Evolutionary conservation across 1,140 invertebrate genomes (phyloP).

Genomic region (Drosophila biarmipes): DNA sequence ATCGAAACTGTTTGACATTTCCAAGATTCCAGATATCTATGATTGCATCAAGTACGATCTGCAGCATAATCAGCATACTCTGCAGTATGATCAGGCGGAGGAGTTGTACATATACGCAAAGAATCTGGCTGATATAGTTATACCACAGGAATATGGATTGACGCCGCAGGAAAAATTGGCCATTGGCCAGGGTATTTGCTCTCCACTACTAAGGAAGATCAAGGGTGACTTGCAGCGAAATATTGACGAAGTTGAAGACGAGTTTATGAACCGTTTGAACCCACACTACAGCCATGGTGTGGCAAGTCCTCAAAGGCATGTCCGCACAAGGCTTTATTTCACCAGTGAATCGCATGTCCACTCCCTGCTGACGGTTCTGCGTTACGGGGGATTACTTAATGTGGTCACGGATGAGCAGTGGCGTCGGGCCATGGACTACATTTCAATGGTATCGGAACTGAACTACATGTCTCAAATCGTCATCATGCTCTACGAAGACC

Average conservation of each 20-base stretch:
- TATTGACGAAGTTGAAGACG: conserved; percentile 94
- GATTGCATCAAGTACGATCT: conserved; percentile 99
- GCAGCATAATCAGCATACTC: conserved; percentile 98
- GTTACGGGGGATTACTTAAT: conserved; percentile 96
- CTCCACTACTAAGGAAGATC: conserved; percentile 98
- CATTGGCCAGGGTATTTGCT: conserved; percentile 98
- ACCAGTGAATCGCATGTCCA: conserved; percentile 99
- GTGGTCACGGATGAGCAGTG: conserved; percentile 98
- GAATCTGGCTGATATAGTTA: conserved; percentile 98
- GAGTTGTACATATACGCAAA: conserved; percentile 98
- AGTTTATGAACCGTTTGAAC: conserved; percentile 97
- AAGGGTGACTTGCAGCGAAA: conserved; percentile 97
- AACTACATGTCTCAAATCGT: conserved; percentile 99
- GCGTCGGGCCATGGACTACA: conserved; percentile 99
- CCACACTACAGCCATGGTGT: conserved; percentile 99
- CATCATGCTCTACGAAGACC: conserved; percentile 99
- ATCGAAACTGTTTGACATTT: conserved; percentile 96
- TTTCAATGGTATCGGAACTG: conserved; percentile 98
- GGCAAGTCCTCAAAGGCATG: conserved; percentile 98
- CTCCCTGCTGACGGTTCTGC: conserved; percentile 97
- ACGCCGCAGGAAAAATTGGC: conserved; percentile 97
- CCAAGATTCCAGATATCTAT: conserved; percentile 99
- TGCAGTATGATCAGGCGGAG: conserved; percentile 97
- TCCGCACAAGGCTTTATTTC: conserved; percentile 98
- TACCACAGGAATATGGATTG: conserved; percentile 99